Evolutionary conservation across 1,140 invertebrate genomes (phyloP).

Genomic region (Camponotus vicinus): DNA sequence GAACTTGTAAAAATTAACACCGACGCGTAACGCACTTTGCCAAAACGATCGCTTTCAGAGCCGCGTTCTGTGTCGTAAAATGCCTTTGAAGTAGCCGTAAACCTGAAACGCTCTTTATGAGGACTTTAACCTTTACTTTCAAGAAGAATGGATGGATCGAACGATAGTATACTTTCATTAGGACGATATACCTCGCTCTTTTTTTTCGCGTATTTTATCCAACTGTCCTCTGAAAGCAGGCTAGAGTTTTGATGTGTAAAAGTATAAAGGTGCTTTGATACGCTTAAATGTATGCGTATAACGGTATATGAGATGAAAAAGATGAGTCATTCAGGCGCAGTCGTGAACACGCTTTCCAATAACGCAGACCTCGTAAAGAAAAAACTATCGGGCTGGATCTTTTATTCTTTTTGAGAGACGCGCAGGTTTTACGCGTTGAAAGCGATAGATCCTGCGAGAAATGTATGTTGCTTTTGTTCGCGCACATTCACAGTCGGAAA

Average conservation of each 20-base stretch:
- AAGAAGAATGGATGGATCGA: neutral
- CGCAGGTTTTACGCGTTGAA: neutral
- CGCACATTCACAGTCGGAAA: neutral
- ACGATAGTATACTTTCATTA: neutral
- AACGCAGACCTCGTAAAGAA: neutral
- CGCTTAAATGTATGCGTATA: neutral
- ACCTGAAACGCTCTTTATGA: slow-evolving; percentile 9
- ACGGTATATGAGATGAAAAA: neutral
- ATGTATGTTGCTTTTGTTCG: neutral
- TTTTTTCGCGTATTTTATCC: neutral
- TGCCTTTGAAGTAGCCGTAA: neutral
- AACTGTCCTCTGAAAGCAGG: neutral
- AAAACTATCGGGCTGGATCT: neutral
- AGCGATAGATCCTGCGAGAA: neutral
- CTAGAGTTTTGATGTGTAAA: neutral
- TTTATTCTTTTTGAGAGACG: slow-evolving; percentile 17
- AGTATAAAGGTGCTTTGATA: neutral
- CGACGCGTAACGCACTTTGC: neutral
- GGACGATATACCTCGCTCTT: neutral
- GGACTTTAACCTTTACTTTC: neutral
- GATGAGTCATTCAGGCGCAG: neutral
- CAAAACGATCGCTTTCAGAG: neutral
- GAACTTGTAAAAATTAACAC: slow-evolving; percentile 25
- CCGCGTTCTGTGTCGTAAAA: neutral
- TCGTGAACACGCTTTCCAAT: neutral